Base-by-base conservation (phyloP, 2,888 invertebrate genomes). In the Apomyelois bistriatella region DNA sequence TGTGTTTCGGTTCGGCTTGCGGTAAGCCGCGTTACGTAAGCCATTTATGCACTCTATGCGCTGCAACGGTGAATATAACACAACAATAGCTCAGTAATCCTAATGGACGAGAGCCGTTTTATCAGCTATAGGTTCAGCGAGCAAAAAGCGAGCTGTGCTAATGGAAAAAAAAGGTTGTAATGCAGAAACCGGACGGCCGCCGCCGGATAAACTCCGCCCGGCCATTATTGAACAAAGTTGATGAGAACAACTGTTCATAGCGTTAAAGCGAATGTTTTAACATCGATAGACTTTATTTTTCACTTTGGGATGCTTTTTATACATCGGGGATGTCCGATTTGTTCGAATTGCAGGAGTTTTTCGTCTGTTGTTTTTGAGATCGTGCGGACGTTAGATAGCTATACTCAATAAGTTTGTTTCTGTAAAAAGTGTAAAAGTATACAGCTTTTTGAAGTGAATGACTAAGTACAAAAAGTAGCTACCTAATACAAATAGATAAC, bases 161-260 rank as follows among this genome's bases (percentile, higher is more conserved):
- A 58, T 60, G 58, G 56, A 56, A 60, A 58, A 59, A 57, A 58
- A 56, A 53, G 12, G 28, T 6, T 52, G 43, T 53, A 53, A 56
- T 52, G 54, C 58, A 53, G 46, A 52, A 53, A 56, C 62, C 60
- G 61, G 62, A 60, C 61, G 64, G 57, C 63, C 65, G 64, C 67
- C 54, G 54, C 68, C 71, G 72, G 75, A 73, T 68, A 66, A 62
- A 64, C 65, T 64, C 60, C 58, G 67, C 67, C 69, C 65, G 66
- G 74, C 72, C 73, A 77, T 76, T 80, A 80, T 74, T 72, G 72
- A 73, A 72, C 69, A 68, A 68, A 71, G 71, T 74, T 68, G 69
- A 68, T 68, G 67, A 56, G 63, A 64, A 66, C 62, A 54, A 62
- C 58, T 66, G 58, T 58, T 57, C 53, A 50, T 40, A 50, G 49